Conservation (phyloP, 92 coral and sea anemone genomes). For the Zoanthus sansibaricus region DNA sequence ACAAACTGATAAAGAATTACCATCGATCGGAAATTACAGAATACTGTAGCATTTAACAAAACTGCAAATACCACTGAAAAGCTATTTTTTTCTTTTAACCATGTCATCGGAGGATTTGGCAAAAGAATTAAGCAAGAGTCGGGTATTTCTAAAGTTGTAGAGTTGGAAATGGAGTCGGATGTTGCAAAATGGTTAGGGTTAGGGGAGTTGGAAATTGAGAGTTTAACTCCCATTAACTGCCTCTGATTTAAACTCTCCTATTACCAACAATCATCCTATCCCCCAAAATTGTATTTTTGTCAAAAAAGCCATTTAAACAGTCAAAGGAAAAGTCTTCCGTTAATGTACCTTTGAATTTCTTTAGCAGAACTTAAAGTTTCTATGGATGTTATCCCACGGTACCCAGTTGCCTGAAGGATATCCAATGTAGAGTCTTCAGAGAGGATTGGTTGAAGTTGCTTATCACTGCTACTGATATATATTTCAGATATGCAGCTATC, state of each 20-base stretch:
- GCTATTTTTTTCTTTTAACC: constrained; percentile 7
- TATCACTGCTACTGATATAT: too few relatives aligned
- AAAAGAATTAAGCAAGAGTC: background rate
- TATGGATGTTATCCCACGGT: background rate
- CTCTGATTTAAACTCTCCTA: background rate
- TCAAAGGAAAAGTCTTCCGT: background rate
- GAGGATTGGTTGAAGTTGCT: too few relatives aligned
- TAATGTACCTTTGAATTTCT: background rate
- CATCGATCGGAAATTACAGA: constrained; percentile 41
- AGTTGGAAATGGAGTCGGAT: background rate
- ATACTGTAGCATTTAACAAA: constrained; percentile 25
- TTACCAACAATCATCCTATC: constrained; percentile 1
- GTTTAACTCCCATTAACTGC: background rate
- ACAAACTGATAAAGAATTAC: constrained; percentile 31
- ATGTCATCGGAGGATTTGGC: background rate
- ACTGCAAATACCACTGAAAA: constrained; percentile 38
- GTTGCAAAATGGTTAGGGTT: background rate
- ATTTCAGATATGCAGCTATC: too few relatives aligned
- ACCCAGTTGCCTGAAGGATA: constrained; percentile 1
- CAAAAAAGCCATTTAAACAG: background rate
- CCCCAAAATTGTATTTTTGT: background rate
- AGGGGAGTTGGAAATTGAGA: background rate
- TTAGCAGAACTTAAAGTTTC: background rate
- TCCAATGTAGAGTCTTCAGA: background rate
- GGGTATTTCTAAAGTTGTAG: too few relatives aligned